A percentile compares a stretch with the other conserved stretches of the same genome.
Conservation (phyloP, 2,113 vertebrate genomes). For the Heteronetta atricapilla region DNA sequence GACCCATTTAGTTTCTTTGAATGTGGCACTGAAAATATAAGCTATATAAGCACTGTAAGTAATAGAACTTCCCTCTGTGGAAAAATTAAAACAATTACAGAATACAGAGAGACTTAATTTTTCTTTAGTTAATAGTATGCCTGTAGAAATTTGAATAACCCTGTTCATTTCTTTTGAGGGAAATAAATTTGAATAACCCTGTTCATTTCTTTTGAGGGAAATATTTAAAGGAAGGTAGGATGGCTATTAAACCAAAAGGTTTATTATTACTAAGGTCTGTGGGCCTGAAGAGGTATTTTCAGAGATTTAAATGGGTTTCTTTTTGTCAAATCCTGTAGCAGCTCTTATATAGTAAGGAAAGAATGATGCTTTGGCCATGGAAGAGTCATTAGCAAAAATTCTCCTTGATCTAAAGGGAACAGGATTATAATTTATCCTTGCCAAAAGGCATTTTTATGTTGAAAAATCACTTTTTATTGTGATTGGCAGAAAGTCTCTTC, state of each 20-base stretch:
- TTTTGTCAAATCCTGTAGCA: not conserved
- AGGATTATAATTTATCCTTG: constrained; percentile 7
- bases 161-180: not conserved
- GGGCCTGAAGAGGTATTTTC: not conserved
- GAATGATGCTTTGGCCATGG: not conserved
- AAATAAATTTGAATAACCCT: not conserved
- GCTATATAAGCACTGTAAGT: too few species aligned
- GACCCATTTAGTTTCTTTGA: not conserved
- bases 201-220: not conserved
- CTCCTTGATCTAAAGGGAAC: not conserved
- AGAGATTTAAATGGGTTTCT: not conserved
- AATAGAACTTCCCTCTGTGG: not conserved
- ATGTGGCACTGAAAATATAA: not conserved
- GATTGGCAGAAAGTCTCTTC: not conserved
- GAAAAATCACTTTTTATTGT: not conserved
- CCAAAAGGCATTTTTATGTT: constrained; percentile 2
- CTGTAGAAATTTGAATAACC: not conserved
- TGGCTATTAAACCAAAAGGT: not conserved
- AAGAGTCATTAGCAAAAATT: constrained; percentile 26
- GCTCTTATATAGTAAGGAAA: not conserved
- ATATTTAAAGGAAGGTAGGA: not conserved
- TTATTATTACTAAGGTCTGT: not conserved
- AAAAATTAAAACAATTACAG: not conserved
- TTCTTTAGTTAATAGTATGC: not conserved
- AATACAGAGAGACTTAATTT: not conserved